A percentile compares a stretch with the other conserved stretches of the same genome.
phyloP scores from a whole-genome alignment of 2,113 vertebrate species.

The Hirundichthys speculiger region DNA sequence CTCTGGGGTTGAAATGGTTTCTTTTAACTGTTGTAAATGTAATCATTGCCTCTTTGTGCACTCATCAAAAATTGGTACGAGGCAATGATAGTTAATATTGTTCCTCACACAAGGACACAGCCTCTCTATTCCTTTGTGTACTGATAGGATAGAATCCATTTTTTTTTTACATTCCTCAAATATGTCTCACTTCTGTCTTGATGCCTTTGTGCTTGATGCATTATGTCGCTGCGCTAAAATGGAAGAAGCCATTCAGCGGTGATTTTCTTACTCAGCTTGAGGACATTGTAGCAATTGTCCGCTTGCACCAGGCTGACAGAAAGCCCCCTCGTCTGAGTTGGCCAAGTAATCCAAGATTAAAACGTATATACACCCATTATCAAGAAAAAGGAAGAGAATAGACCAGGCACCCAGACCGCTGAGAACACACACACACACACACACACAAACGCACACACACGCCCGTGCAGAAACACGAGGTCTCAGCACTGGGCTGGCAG shows the following conservation, averaged over 20 bases:
- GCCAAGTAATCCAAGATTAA: conserved; percentile 70
- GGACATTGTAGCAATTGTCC: conserved; percentile 41
- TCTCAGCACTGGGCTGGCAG: conserved; percentile 64
- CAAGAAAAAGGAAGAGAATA: conserved; percentile 37
- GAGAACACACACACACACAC: conserved; percentile 32
- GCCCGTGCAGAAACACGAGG: conserved; percentile 53
- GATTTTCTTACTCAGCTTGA: conserved; percentile 36
- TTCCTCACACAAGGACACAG: conserved; percentile 5
- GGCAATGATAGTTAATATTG: conserved; percentile 9
- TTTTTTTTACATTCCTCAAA: conserved; percentile 6
- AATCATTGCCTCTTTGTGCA: conserved; percentile 43
- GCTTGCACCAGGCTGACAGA: conserved; percentile 30
- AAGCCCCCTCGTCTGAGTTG: conserved; percentile 37
- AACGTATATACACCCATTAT: conserved; percentile 66
- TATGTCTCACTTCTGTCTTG: background rate
- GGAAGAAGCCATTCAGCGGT: conserved; percentile 13
- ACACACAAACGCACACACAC: conserved; percentile 43
- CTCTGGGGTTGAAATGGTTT: conserved; percentile 22
- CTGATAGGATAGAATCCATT: conserved; percentile 2
- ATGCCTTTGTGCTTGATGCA: conserved; percentile 25
- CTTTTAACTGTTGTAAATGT: conserved; percentile 51
- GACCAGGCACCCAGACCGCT: conserved; percentile 24
- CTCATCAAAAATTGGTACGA: conserved; percentile 16
- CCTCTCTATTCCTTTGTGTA: background rate
- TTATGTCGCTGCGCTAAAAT: conserved; percentile 24